Evolutionary conservation across 2,113 vertebrate species (phyloP).

Genomic region (Coregonus clupeaformis): DNA sequence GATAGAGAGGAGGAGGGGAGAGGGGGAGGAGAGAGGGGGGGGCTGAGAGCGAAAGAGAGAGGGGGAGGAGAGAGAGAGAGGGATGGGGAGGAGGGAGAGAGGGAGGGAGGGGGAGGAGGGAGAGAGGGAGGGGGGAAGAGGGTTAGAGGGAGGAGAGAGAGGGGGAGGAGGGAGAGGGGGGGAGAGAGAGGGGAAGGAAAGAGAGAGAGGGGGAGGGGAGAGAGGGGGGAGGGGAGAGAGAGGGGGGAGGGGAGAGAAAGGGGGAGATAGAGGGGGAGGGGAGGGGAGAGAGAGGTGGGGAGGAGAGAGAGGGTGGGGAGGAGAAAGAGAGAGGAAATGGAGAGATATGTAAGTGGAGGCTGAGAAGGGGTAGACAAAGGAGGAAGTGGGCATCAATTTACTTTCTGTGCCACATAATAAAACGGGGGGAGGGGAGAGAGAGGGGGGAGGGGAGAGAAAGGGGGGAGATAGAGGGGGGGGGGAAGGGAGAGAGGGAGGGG

Average conservation of each 20-base stretch:
- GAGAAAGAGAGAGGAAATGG: neutral
- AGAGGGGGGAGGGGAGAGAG: neutral
- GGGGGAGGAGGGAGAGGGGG: neutral
- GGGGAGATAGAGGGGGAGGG: neutral
- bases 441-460: neutral
- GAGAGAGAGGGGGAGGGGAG: no score
- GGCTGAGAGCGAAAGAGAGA: no score
- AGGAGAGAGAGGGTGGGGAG: neutral
- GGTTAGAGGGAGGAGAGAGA: neutral
- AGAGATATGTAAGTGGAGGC: no score
- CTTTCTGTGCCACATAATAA: no score
- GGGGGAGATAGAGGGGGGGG: neutral
- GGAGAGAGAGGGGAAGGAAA: neutral
- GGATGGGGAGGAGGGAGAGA: neutral
- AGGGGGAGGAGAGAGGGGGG: neutral
- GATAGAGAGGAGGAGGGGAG: slow-evolving; percentile 29
- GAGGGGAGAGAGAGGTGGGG: neutral
- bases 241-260: neutral
- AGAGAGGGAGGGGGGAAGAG: neutral
- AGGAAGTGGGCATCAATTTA: no score
- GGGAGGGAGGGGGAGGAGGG: neutral
- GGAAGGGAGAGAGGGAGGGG: neutral
- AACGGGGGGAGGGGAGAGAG: no score
- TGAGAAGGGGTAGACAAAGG: no score
- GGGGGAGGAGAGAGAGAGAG: neutral